Evolutionary conservation across 2,888 invertebrate species (phyloP).

Genomic region (Lomographa bimaculata): DNA sequence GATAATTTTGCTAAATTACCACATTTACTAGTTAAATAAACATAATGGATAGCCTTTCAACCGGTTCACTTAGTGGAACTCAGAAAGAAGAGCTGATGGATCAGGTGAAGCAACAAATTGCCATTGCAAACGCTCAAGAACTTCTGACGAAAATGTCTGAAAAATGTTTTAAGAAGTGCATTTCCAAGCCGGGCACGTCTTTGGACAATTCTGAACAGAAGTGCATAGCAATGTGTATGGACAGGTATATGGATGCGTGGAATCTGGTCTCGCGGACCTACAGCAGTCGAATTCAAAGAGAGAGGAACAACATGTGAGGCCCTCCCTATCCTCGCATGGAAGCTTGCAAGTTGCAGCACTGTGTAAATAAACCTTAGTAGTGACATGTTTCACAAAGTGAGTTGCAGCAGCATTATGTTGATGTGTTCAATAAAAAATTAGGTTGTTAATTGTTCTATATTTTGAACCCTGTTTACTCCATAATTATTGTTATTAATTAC

Average conservation of each 20-base stretch:
- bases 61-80: constrained; percentile 83
- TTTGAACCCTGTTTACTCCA: constrained; percentile 23
- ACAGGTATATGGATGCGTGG: constrained; percentile 98
- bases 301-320: constrained; percentile 85
- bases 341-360: constrained; percentile 50
- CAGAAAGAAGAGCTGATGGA: constrained; percentile 96
- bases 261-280: constrained; percentile 96
- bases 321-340: constrained; percentile 26
- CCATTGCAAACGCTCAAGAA: constrained; percentile 96
- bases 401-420: constrained; percentile 57
- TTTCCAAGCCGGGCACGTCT: constrained; percentile 94
- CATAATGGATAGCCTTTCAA: constrained; percentile 84
- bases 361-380: constrained; percentile 78
- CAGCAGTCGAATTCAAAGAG: constrained; percentile 92
- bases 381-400: constrained; percentile 64
- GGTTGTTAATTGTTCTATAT: constrained; percentile 51
- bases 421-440: constrained; percentile 69
- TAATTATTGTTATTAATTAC: constrained; percentile 16
- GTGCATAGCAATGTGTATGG: constrained; percentile 99
- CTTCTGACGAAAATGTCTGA: constrained; percentile 97
- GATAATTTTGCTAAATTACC: constrained; percentile 2
- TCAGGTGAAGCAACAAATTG: constrained; percentile 97
- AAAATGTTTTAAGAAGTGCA: constrained; percentile 98
- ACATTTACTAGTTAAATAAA: constrained; percentile 22
- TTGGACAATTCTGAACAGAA: constrained; percentile 96